Percentiles rank a stretch among this genome's conserved stretches.
These are phyloP conservation scores for Parnassius apollo DNA, from an alignment of 2,888 invertebrate genomes.

Conservation along the genomic window DNA sequence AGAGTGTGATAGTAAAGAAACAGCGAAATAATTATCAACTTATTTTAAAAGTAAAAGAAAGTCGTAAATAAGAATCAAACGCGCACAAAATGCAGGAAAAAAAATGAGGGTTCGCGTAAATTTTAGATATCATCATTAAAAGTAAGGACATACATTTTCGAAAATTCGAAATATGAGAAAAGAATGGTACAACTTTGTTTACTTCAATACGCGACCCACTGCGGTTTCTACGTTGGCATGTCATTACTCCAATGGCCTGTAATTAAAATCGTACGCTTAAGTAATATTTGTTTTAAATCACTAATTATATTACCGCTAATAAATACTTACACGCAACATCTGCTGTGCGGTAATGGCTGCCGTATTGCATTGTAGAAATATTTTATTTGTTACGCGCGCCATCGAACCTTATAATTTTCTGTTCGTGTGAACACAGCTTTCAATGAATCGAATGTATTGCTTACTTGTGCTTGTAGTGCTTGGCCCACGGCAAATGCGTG, in stretches of 20 bases:
- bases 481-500: background rate
- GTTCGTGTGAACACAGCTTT: conserved; percentile 55
- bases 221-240: conserved; percentile 33
- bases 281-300: conserved; percentile 77
- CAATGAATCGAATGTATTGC: conserved; percentile 35
- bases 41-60: too few species aligned
- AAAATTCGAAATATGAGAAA: conserved; percentile 18
- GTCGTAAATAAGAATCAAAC: too few species aligned
- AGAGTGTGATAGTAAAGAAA: too few species aligned
- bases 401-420: conserved; percentile 60
- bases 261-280: conserved; percentile 74
- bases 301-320: conserved; percentile 74
- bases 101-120: too few species aligned
- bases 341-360: conserved; percentile 59
- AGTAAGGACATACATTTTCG: too few species aligned
- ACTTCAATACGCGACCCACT: conserved; percentile 26
- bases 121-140: too few species aligned
- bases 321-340: conserved; percentile 74
- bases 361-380: conserved; percentile 58
- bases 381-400: conserved; percentile 62
- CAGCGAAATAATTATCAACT: too few species aligned
- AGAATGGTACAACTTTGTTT: conserved; percentile 45
- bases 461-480: too few species aligned
- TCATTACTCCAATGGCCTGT: conserved; percentile 55
- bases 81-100: too few species aligned